These are phyloP conservation scores for Ferrisia virgata DNA, from an alignment of 2,888 invertebrate species.

Conservation along the genomic window DNA sequence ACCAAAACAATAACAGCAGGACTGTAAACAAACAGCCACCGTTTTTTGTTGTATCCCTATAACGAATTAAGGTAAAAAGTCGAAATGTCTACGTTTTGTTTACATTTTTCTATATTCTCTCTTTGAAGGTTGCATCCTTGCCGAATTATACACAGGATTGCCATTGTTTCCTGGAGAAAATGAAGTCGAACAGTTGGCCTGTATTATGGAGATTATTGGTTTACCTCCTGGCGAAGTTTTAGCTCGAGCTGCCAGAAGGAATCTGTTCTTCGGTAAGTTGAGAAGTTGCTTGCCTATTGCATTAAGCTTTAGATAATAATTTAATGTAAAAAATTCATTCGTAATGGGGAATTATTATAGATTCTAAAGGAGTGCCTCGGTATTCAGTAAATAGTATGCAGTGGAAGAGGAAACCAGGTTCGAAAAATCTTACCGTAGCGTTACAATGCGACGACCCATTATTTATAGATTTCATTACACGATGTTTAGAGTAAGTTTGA, in stretches of 20 bases:
- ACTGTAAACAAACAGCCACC: too few relatives aligned
- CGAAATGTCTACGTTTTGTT: not conserved
- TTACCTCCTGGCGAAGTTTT: slow-evolving; percentile 84
- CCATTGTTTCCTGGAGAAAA: slow-evolving; percentile 96
- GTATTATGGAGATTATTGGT: slow-evolving; percentile 94
- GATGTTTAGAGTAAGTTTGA: slow-evolving; percentile 71
- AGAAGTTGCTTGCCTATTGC: not conserved
- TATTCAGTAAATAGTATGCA: slow-evolving; percentile 92
- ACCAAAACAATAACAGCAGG: too few relatives aligned
- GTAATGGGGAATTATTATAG: too few relatives aligned
- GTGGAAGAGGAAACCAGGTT: slow-evolving; percentile 81
- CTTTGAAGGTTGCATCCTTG: slow-evolving; percentile 81
- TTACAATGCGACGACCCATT: slow-evolving; percentile 81
- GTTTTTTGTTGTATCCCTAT: too few relatives aligned
- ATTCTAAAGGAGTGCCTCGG: slow-evolving; percentile 86
- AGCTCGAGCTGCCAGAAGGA: slow-evolving; percentile 76
- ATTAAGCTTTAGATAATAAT: not conserved
- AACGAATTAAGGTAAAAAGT: not conserved
- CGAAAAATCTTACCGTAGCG: slow-evolving; percentile 75
- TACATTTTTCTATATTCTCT: not conserved
- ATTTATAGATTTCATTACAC: slow-evolving; percentile 85
- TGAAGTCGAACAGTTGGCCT: slow-evolving; percentile 93
- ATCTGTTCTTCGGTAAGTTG: slow-evolving; percentile 76
- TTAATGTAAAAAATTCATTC: not conserved
- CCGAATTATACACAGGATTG: slow-evolving; percentile 92